A percentile compares a stretch with the other conserved stretches of the same genome.
These are phyloP conservation scores for Drosophila setifemur DNA, from an alignment of 1,140 invertebrate species.

Conservation along the genomic window DNA sequence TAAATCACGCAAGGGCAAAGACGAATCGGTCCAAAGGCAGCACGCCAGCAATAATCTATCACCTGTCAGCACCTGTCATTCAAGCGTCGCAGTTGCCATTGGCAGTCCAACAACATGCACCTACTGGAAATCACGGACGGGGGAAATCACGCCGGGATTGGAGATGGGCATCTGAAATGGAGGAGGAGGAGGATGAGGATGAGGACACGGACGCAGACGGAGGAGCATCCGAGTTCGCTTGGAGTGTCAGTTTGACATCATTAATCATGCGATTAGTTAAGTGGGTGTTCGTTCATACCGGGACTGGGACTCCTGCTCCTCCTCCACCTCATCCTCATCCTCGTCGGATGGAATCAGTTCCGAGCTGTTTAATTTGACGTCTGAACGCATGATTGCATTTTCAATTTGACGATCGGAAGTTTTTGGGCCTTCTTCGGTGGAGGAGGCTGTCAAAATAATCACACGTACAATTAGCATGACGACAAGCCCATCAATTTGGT, in stretches of 20 bases:
- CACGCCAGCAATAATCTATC: constrained; percentile 79
- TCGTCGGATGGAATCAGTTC: constrained; percentile 65
- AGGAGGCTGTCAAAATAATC: constrained; percentile 78
- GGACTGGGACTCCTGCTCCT: background rate
- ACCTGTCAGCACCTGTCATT: constrained; percentile 82
- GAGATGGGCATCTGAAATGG: background rate
- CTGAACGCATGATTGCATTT: constrained; percentile 79
- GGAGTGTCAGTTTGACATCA: constrained; percentile 77
- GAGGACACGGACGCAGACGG: background rate
- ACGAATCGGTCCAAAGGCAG: constrained; percentile 1
- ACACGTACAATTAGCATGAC: constrained; percentile 81
- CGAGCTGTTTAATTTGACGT: constrained; percentile 81
- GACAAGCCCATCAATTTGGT: constrained; percentile 71
- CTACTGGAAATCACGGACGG: constrained; percentile 24
- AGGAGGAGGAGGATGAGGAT: background rate
- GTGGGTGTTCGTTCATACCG: constrained; percentile 71
- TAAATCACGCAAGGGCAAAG: constrained; percentile 65
- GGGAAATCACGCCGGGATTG: background rate
- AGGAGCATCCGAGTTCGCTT: constrained; percentile 39
- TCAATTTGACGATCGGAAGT: constrained; percentile 68
- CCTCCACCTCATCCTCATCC: background rate
- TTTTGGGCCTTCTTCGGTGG: background rate
- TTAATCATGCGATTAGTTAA: constrained; percentile 82
- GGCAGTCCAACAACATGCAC: constrained; percentile 60
- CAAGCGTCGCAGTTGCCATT: constrained; percentile 79